phyloP scores from a whole-genome alignment of 2,888 invertebrate genomes.

The Agrotis exclamationis region DNA sequence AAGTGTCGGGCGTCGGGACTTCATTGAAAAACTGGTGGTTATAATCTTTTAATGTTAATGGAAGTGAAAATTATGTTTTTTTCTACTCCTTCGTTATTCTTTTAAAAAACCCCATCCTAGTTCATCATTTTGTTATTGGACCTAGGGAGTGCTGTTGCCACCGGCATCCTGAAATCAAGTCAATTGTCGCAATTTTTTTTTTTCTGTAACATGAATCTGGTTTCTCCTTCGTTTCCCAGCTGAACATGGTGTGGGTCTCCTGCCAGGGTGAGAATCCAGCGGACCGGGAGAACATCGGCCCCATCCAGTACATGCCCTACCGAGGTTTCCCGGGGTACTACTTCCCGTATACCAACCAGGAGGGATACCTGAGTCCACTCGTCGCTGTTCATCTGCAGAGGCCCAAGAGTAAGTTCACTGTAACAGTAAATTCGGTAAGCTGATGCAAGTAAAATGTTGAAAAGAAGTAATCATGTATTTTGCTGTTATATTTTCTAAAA shows the following conservation, averaged over 20 bases:
- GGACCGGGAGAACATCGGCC: slow-evolving; percentile 97
- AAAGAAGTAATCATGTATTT: too few relatives aligned
- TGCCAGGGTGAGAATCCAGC: slow-evolving; percentile 98
- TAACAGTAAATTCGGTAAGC: too few relatives aligned
- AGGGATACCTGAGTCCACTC: slow-evolving; percentile 97
- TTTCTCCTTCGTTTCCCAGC: slow-evolving; percentile 77
- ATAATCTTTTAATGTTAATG: too few relatives aligned
- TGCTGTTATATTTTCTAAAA: too few relatives aligned
- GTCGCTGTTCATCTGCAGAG: slow-evolving; percentile 96
- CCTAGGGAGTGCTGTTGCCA: too few relatives aligned
- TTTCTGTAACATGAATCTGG: too few relatives aligned
- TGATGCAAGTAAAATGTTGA: too few relatives aligned
- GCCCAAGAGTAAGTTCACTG: slow-evolving; percentile 93
- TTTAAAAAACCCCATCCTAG: too few relatives aligned
- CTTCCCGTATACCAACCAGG: slow-evolving; percentile 96
- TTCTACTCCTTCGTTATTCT: too few relatives aligned
- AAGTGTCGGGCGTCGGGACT: not conserved
- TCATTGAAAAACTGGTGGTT: too few relatives aligned
- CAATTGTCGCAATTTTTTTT: not conserved
- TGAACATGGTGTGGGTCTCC: slow-evolving; percentile 97
- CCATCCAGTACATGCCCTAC: slow-evolving; percentile 95
- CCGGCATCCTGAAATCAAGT: not conserved
- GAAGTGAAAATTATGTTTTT: too few relatives aligned
- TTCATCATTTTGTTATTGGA: too few relatives aligned
- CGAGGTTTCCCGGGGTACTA: slow-evolving; percentile 97